Conservation (phyloP, 2,888 invertebrate species). For the Cyclophora punctaria region DNA sequence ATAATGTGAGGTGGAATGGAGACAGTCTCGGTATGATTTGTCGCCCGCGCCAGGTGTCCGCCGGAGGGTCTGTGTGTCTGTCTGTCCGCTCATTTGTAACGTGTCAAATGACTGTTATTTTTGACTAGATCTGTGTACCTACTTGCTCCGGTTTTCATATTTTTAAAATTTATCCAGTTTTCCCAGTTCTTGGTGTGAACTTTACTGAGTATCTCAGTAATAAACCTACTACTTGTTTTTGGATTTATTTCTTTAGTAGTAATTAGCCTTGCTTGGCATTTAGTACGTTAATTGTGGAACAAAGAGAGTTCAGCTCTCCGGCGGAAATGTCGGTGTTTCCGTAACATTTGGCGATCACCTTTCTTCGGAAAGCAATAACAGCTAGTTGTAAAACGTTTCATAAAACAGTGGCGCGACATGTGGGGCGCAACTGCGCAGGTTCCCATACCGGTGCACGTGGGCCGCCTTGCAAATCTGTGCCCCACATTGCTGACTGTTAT, state of each 20-base stretch:
- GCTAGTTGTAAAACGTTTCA: slow-evolving; percentile 62
- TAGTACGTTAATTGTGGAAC: slow-evolving; percentile 30
- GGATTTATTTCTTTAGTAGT: too few species aligned
- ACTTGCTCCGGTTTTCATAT: background rate
- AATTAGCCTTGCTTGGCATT: slow-evolving; percentile 13
- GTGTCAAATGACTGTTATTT: slow-evolving; percentile 38
- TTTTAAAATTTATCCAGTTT: slow-evolving; percentile 1
- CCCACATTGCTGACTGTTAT: slow-evolving; percentile 51
- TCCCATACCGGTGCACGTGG: slow-evolving; percentile 60
- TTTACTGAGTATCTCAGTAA: too few species aligned
- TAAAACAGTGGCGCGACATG: slow-evolving; percentile 53
- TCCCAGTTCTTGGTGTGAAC: slow-evolving; percentile 11
- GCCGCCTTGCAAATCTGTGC: slow-evolving; percentile 65
- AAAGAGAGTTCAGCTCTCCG: slow-evolving; percentile 34
- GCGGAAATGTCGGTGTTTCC: slow-evolving; percentile 34
- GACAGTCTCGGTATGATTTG: slow-evolving; percentile 23
- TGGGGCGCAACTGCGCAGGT: slow-evolving; percentile 41
- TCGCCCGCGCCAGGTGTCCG: slow-evolving; percentile 33
- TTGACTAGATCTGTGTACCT: slow-evolving; percentile 24
- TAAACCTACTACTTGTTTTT: too few species aligned
- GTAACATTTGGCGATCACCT: slow-evolving; percentile 62
- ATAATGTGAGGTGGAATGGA: slow-evolving; percentile 7
- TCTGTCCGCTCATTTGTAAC: slow-evolving; percentile 35
- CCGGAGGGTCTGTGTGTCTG: slow-evolving; percentile 26
- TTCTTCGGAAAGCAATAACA: slow-evolving; percentile 56